Evolutionary conservation across 1,140 invertebrate genomes (phyloP), one percentile per base, ranked within the genome.

Genomic region (Drosophila baimaii): DNA sequence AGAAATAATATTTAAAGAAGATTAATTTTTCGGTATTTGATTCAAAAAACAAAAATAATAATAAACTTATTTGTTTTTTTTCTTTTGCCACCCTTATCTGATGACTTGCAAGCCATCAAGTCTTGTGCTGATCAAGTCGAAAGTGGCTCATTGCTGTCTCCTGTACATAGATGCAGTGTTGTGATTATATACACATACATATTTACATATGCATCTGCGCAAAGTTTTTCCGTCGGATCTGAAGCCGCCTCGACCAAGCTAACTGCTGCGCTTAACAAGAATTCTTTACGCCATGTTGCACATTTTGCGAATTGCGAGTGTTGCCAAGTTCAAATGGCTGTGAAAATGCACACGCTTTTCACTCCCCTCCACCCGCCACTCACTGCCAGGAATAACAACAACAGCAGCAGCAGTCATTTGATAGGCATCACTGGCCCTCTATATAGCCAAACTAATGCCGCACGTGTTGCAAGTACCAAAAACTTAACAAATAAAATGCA

Each of bases 251-350:
- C 57, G 44, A 19, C 19, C 55, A 65, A 71, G 71, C 66, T 66
- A 88, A 79, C 76, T 88, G 83, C 80, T 77, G 52, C 79, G 80
- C 83, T 78, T 89, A 89, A 84, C 81, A 79, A 75, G 84, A 74
- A 78, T 89, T 77, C 77, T 77, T 80, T 71, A 78, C 77, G 77
- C 68, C 65, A 62, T 88, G 84, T 77, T 88, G 84, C 84, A 89
- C 83, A 89, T 89, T 79, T 77, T 73, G 84, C 66, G 58, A 86
- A 72, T 73, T 73, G 84, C 63, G 55, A 86, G 68, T 88, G 84
- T 80, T 84, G 77, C 77, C 68, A 84, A 88, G 80, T 89, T 88
- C 84, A 88, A 88, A 89, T 77, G 77, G 74, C 84, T 88, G 84
- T 88, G 84, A 89, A 88, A 88, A 88, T 84, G 83, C 76, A 77